Base-by-base conservation (phyloP, 1,140 invertebrate species). In the Glossosoma conforme region DNA sequence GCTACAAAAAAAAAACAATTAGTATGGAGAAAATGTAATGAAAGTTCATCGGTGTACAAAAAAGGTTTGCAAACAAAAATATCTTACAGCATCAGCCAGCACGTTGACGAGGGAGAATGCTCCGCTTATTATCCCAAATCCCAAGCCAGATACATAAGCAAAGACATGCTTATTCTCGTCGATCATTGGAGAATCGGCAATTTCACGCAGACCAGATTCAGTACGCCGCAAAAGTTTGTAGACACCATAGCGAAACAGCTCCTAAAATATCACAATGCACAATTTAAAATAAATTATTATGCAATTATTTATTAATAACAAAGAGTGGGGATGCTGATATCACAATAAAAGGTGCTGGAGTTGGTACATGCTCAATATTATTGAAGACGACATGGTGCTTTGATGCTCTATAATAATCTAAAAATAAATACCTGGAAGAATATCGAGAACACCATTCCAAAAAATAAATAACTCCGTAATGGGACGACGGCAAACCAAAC, bases 111-210 rank as follows among this genome's bases (percentile, higher is more conserved):
- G 66, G 0, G 94, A 89, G 75, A 98, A 98, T 24, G 89, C 85
- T 28, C 93, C 95, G 67, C 91, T 93, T 72, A 98, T 96, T 1
- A 93, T 75, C 19, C 95, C 96, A 77, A 95, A 98, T 9, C 96
- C 96, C 18, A 98, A 72, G 4, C 95, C 96, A 37, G 92, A 91
- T 2, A 97, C 93, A 77, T 96, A 97, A 0, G 93, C 89, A 64
- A 97, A 81, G 41, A 92, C 84, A 60, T 93, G 83, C 68, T 92
- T 91, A 65, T 93, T 93, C 33, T 87, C 86, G 13, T 86, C 82
- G 3, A 92, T 79, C 36, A 83, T 76, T 10, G 81, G 80, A 44
- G 83, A 83, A 58, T 86, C 83, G 2, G 90, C 87, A 11, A 96
- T 87, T 66, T 89, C 91, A 62, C 91, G 88, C 21, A 96, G 69